Base-by-base conservation (phyloP, 2,113 vertebrate species). In the Daboia siamensis region DNA sequence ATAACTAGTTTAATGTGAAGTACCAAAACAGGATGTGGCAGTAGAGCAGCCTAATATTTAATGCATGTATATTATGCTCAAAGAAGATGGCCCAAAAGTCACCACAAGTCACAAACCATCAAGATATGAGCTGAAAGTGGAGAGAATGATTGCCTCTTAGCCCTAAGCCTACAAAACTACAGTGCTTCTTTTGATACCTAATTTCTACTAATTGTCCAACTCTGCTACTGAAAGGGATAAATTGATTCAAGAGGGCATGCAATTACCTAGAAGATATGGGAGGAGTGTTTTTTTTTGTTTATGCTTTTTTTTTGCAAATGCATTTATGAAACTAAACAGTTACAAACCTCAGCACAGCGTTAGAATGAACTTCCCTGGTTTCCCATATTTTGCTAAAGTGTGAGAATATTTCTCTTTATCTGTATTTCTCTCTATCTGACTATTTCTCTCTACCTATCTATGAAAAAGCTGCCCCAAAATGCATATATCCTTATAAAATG, bases 291-390 rank as follows among this genome's bases (percentile, higher is more conserved):
- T 39, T 39, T 80, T 21, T 21, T 44, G 17, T 80, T 80, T 80
- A 80, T 88, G 5, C 39, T 46, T 46, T 46, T 59, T 17, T 94
- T 96, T 90, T 93, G 24, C 56, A 52, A 26, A 90, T 57, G 51
- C 3, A 23, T 90, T 57, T 56, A 24, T 85, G 69, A 21, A 80
- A 55, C 29, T 23, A 51, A 91, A 44, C 26, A 51, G 29, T 46
- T 87, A 52, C 23, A 87, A 61, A 29, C 87, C 92, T 92, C 86
- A 85, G 20, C 48, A 93, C 90, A 87, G 86, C 88, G 55, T 90
- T 13, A 8, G 3, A 29, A 13, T 26, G 29, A 21, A 87, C 54
- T 86, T 74, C n/a, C 26, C 33, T 9, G 33, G 15, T 44, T 44
- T 80, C 21, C 74, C 20, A 21, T 44, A 21, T 80, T 44, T 80